Evolutionary conservation across 2,113 vertebrate genomes (phyloP).

Genomic region (Plestiodon gilberti): DNA sequence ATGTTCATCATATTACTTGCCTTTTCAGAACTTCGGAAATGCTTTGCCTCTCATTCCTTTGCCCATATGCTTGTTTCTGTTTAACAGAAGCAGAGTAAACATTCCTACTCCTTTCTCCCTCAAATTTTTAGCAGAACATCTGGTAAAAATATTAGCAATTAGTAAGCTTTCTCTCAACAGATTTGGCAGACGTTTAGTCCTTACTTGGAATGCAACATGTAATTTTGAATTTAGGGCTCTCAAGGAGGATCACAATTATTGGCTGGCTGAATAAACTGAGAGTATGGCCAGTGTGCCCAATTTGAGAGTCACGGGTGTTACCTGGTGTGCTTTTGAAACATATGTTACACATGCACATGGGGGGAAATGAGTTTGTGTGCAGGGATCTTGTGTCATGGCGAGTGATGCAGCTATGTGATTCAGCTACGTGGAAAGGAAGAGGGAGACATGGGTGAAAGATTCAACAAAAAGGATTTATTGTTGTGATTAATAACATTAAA

Average conservation of each 20-base stretch:
- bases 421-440: too few species aligned
- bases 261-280: neutral
- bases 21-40: neutral
- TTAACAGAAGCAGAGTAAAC: neutral
- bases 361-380: too few species aligned
- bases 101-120: neutral
- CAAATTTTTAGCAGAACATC: neutral
- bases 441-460: too few species aligned
- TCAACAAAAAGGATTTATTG: too few species aligned
- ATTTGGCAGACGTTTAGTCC: neutral
- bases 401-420: too few species aligned
- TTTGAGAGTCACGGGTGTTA: neutral
- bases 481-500: too few species aligned
- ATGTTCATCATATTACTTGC: neutral
- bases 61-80: neutral
- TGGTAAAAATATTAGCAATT: neutral
- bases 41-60: neutral
- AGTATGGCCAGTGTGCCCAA: neutral
- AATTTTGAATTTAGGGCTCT: neutral
- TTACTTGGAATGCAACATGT: neutral
- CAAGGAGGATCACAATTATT: neutral
- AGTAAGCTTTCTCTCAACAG: neutral
- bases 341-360: too few species aligned
- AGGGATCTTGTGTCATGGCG: too few species aligned
- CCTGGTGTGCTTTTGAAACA: too few species aligned